Evolutionary conservation across 2,113 vertebrate genomes (phyloP).

Genomic region (Pterocles orientalis): DNA sequence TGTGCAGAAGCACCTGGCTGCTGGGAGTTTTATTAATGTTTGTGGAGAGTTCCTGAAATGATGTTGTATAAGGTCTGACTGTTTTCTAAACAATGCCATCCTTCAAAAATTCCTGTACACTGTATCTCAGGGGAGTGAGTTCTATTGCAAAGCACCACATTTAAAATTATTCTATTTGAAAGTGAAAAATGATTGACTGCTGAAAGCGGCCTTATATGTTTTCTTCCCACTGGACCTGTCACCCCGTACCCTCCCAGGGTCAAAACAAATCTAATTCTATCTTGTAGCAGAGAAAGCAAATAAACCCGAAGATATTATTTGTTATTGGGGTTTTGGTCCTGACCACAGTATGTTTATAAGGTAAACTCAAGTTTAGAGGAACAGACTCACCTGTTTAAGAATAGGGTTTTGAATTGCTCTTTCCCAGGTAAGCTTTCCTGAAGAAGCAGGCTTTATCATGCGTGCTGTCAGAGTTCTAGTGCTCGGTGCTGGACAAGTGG

Average conservation of each 20-base stretch:
- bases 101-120: background rate
- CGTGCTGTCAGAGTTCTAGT: background rate
- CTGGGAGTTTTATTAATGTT: background rate
- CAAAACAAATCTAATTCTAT: background rate
- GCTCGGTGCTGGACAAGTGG: slow-evolving; percentile 18
- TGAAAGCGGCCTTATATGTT: background rate
- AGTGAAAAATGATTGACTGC: background rate
- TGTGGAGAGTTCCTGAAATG: background rate
- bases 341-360: background rate
- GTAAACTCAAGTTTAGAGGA: background rate
- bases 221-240: background rate
- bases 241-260: background rate
- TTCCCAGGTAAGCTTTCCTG: background rate
- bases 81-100: background rate
- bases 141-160: background rate
- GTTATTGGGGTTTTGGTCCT: background rate
- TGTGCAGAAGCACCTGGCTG: background rate
- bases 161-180: background rate
- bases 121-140: background rate
- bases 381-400: background rate
- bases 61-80: background rate
- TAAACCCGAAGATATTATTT: background rate
- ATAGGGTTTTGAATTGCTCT: background rate
- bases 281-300: background rate
- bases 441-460: background rate